Base-by-base conservation (phyloP, 1,140 invertebrate species). In the Polypedilum vanderplanki region DNA sequence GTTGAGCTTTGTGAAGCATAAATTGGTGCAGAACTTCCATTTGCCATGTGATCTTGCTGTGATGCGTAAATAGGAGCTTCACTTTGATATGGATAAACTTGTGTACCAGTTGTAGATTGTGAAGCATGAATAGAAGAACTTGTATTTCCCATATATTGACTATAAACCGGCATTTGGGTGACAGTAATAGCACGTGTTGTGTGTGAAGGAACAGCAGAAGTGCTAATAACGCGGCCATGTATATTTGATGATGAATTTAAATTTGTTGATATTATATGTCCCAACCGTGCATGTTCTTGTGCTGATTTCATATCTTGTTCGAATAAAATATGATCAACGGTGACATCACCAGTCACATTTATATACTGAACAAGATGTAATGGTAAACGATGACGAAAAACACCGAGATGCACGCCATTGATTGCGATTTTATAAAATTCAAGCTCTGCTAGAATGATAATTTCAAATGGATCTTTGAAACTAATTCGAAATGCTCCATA, bases 381-480 rank as follows among this genome's bases (percentile, higher is more conserved):
- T 70, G 65, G 65, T 10, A 70, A 1, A 18, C 65, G 65, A 70
- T 70, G 65, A 20, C 20, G 17, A 70, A 70, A 70, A 18, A 70
- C 65, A 2, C 65, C 65, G 7, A 70, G 20, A 70, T 70, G 65
- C 20, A 20, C 17, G 20, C 65, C 65, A 70, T 70, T 70, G 20
- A 70, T 17, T 8, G 65, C 65, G 17, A 70, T 70, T 70, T 70
- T 70, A 22, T 70, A 70, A 18, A 18, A 18, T 22, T n/a, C 17
- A 10, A 18, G 18, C 20, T 70, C 65, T 4, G 65, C 65, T 18
- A 70, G 65, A 18, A 70, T 70, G 2, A 70, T 10, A 20, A 70
- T 70, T 70, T 70, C 65, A 20, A 70, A 70, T 70, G 65, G 17
- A 20, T 70, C 65, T 20, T 70, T 70, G 9, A 10, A 18, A 12